Evolutionary conservation across 2,113 vertebrate species (phyloP), one percentile per base, ranked within the genome.

Genomic region (Bagarius yarrelli): DNA sequence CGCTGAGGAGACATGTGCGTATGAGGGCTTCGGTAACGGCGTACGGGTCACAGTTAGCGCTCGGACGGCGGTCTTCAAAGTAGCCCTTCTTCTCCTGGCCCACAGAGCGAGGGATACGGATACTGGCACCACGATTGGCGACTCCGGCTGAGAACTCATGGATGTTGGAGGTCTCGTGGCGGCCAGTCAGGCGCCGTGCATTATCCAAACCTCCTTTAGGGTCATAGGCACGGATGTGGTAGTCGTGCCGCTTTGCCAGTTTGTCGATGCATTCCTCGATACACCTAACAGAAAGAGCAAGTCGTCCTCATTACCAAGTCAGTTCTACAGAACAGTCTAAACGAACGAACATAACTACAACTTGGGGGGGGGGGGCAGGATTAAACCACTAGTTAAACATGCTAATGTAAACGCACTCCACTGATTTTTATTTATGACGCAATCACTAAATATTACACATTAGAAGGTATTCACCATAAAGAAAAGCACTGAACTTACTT

Each of bases 161-260:
- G 80, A 99, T 98, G 90, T 91, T 97, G 73, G 97, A 98, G 0
- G 96, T 99, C 86, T 98, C 97, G 0, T 98, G 92, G 87, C 88
- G 94, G 36, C 97, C 97, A 0, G 97, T 98, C 81, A 98, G 93
- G 60, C 96, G 94, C 1, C 96, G 90, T 81, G 95, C 96, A 0
- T 99, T 98, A 92, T 98, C 97, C 81, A 95, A 91, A 63, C 96
- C 97, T 5, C 97, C 97, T 87, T 97, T 98, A 72, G 97, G 97
- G 85, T 98, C 96, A 0, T 99, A 98, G 88, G 94, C 94, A 0
- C 94, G 92, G 87, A 99, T 99, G 90, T 99, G 97, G 88, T 96
- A 97, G 83, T 90, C 88, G 89, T 99, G 97, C 9, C 96, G 91
- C 89, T 94, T 97, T 32, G 92, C 88, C 53, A 98, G 91, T 85